phyloP scores from a whole-genome alignment of 2,797 vertebrate genomes.

The Alosa sapidissima region DNA sequence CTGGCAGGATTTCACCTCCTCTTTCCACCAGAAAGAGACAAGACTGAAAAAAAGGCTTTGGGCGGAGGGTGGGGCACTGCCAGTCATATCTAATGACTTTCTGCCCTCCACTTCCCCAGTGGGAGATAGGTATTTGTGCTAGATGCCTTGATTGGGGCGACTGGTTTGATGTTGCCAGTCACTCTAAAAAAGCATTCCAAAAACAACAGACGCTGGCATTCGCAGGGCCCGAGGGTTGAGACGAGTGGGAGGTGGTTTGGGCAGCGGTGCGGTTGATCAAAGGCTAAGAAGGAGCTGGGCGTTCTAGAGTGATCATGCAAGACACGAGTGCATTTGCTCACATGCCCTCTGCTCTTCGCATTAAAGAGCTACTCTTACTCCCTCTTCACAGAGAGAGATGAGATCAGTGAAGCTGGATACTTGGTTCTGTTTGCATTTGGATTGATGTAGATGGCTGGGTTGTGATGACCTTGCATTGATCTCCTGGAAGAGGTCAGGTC shows the following conservation, averaged over 20 bases:
- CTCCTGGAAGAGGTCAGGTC: neutral
- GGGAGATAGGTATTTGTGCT: conserved; percentile 9
- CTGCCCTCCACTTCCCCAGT: neutral
- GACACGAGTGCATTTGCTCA: neutral
- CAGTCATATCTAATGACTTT: neutral
- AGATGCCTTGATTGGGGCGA: neutral
- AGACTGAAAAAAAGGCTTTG: neutral
- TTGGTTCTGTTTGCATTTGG: neutral
- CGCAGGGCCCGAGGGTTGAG: neutral
- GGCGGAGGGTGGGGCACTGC: neutral
- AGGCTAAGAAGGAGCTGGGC: conserved; percentile 7
- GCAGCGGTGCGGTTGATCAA: neutral
- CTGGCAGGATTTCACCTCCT: conserved; percentile 8
- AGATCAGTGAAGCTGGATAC: neutral
- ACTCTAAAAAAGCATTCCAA: conserved; percentile 4
- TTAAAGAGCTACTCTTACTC: neutral
- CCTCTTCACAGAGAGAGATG: neutral
- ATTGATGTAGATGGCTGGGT: neutral
- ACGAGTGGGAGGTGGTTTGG: neutral
- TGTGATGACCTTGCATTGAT: conserved; percentile 6
- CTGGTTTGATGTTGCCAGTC: conserved; percentile 25
- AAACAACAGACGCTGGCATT: conserved; percentile 9
- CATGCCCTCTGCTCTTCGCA: neutral
- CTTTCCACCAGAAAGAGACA: neutral
- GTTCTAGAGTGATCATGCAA: neutral